These are phyloP conservation scores for Drosophila melanosoma DNA, from an alignment of 2,888 invertebrate genomes.

Conservation along the genomic window DNA sequence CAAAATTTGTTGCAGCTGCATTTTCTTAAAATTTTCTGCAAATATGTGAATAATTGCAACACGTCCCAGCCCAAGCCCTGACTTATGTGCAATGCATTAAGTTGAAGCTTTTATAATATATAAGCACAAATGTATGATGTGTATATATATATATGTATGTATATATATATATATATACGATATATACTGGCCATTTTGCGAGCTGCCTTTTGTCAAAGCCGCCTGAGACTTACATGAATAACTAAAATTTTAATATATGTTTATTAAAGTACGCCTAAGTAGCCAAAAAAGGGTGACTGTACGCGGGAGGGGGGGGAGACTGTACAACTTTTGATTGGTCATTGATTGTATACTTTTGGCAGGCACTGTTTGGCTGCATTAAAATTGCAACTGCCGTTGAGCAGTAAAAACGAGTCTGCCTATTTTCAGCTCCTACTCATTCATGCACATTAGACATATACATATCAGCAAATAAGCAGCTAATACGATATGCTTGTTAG, in stretches of 20 bases:
- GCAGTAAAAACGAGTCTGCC: slow-evolving; percentile 43
- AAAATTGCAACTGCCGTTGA: slow-evolving; percentile 61
- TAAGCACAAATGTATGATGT: slow-evolving; percentile 22
- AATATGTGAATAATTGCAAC: slow-evolving; percentile 78
- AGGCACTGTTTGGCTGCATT: slow-evolving; percentile 61
- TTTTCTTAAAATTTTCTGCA: slow-evolving; percentile 81
- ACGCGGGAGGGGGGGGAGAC: background rate
- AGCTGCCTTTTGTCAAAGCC: slow-evolving; percentile 67
- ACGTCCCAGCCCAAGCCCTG: slow-evolving; percentile 35
- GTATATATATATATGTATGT: slow-evolving; percentile 11
- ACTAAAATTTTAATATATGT: slow-evolving; percentile 81
- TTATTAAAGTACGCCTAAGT: slow-evolving; percentile 74
- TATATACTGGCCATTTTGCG: slow-evolving; percentile 49
- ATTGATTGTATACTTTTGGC: slow-evolving; percentile 73
- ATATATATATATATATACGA: background rate
- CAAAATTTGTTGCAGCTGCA: slow-evolving; percentile 78
- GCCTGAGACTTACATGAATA: slow-evolving; percentile 76
- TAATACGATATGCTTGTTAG: slow-evolving; percentile 41
- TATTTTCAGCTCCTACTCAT: slow-evolving; percentile 33
- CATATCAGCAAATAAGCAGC: slow-evolving; percentile 62
- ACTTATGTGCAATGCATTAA: slow-evolving; percentile 52
- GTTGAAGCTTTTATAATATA: slow-evolving; percentile 15
- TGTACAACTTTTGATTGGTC: slow-evolving; percentile 75
- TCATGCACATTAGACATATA: slow-evolving; percentile 67
- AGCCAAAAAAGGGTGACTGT: slow-evolving; percentile 29